Conservation (phyloP, 2,113 vertebrate genomes). For the Dunckerocampus dactyliophorus region DNA sequence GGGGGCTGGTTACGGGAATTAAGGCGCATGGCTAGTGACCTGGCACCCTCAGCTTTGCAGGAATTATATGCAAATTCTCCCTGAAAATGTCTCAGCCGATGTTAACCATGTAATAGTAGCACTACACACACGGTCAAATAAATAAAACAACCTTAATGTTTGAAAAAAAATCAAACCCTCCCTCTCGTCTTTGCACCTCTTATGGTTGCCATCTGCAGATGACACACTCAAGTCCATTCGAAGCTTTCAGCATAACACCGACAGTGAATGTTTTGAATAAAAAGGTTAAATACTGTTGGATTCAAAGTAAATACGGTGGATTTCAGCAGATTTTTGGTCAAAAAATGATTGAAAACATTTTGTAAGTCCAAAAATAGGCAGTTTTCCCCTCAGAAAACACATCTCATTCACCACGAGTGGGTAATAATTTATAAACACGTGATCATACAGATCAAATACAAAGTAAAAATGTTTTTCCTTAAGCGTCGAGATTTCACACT, state of each 20-base stretch:
- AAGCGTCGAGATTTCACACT: too few species aligned
- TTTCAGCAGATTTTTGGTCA: too few species aligned
- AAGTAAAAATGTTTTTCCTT: too few species aligned
- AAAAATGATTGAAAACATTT: too few species aligned
- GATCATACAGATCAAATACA: too few species aligned
- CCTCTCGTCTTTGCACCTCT: not conserved
- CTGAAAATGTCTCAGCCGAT: not conserved
- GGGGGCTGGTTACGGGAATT: slow-evolving; percentile 28
- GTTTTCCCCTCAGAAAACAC: too few species aligned
- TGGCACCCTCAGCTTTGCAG: slow-evolving; percentile 17
- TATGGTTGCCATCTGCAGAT: slow-evolving; percentile 26
- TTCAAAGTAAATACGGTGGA: too few species aligned
- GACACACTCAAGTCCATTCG: slow-evolving; percentile 17
- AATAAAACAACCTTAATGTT: not conserved
- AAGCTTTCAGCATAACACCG: slow-evolving; percentile 3
- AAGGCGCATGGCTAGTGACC: slow-evolving; percentile 43
- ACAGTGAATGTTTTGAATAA: not conserved
- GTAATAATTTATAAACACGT: too few species aligned
- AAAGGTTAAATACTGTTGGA: not conserved
- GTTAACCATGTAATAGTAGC: not conserved
- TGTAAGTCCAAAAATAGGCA: too few species aligned
- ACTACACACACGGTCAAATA: not conserved
- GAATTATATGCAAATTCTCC: slow-evolving; percentile 26
- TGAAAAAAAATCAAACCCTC: not conserved
- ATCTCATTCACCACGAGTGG: too few species aligned